These are phyloP conservation scores for Heliangelus exortis DNA, from an alignment of 2,797 vertebrate genomes.

Conservation along the genomic window DNA sequence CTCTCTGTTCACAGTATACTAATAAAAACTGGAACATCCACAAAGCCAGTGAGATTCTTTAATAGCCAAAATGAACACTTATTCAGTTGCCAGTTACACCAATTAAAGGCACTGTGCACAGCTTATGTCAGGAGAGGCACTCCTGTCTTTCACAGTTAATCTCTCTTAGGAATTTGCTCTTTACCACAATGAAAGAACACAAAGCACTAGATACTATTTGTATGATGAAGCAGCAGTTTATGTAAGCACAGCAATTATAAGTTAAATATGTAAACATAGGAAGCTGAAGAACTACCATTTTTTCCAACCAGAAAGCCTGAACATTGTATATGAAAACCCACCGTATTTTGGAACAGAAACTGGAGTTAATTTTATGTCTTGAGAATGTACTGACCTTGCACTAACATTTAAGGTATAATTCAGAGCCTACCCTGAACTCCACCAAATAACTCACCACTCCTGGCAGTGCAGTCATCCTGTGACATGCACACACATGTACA, in stretches of 20 bases:
- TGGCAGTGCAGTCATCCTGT: neutral
- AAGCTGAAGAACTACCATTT: neutral
- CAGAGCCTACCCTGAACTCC: neutral
- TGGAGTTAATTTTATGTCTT: neutral
- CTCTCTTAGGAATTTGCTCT: neutral
- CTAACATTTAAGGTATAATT: neutral
- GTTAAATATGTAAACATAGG: neutral
- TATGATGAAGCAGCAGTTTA: slow-evolving; percentile 5
- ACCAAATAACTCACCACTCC: neutral
- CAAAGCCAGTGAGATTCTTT: neutral
- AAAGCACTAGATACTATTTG: neutral
- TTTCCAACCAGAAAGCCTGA: neutral
- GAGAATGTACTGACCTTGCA: neutral
- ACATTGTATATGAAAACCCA: neutral
- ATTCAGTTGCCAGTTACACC: neutral
- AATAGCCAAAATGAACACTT: neutral
- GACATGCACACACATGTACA: neutral
- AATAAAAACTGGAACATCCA: neutral
- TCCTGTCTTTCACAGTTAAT: neutral
- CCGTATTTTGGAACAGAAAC: neutral
- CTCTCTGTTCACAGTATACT: neutral
- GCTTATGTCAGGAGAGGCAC: neutral
- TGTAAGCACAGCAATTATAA: neutral
- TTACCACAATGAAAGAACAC: neutral
- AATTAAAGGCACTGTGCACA: neutral